Conservation (phyloP, 2,888 invertebrate species). For the Teleiodes luculella region DNA sequence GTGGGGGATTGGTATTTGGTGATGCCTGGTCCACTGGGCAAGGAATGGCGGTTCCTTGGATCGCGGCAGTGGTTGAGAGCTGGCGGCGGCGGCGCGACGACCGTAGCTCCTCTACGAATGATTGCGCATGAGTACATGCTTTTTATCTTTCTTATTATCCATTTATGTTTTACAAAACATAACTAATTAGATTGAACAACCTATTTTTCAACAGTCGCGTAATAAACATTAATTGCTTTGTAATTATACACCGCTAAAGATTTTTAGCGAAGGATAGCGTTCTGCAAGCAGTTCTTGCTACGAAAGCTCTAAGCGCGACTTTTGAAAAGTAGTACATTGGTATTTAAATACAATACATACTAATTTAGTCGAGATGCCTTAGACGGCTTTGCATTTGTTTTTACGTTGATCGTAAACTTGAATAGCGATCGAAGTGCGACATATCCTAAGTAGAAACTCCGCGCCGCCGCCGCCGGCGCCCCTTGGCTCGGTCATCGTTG, state of each 20-base stretch:
- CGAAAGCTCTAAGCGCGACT: background rate
- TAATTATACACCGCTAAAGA: conserved; percentile 12
- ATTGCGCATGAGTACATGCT: conserved; percentile 7
- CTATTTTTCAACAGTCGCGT: conserved; percentile 1
- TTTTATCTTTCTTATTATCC: conserved; percentile 7
- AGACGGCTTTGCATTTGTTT: conserved; percentile 14
- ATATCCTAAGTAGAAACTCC: conserved; percentile 60
- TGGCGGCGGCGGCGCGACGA: conserved; percentile 47
- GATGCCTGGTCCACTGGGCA: background rate
- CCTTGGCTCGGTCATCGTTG: conserved; percentile 66
- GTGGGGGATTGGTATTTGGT: background rate
- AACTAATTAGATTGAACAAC: background rate
- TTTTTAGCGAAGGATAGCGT: background rate
- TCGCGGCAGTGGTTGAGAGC: conserved; percentile 27
- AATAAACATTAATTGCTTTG: background rate
- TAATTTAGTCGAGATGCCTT: conserved; percentile 4
- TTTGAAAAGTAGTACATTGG: conserved; percentile 1
- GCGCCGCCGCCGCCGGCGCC: conserved; percentile 49
- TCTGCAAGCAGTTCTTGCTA: too few species aligned
- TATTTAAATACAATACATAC: background rate
- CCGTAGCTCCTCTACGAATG: conserved; percentile 3
- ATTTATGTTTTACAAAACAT: background rate
- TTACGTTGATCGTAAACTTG: conserved; percentile 5
- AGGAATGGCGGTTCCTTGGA: background rate
- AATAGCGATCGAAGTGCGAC: conserved; percentile 36